Percentiles rank a stretch among this genome's conserved stretches.
Evolutionary conservation across 2,888 invertebrate genomes (phyloP).

Genomic region (Lasioglossum villosulum): DNA sequence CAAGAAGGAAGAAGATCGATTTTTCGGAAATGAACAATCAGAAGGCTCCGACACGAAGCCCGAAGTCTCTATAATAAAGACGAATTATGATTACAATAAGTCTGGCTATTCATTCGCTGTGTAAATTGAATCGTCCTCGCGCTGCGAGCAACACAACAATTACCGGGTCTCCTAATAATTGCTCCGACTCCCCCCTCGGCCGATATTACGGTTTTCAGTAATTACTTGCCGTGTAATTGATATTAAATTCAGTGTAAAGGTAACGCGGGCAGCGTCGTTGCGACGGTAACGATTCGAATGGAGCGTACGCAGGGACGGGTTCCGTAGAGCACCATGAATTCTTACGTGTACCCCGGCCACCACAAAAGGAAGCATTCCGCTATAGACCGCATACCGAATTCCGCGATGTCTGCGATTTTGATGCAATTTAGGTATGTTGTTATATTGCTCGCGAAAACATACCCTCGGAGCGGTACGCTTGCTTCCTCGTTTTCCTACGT

Average conservation of each 20-base stretch:
- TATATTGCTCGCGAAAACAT: constrained; percentile 34
- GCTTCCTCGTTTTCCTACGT: constrained; percentile 34
- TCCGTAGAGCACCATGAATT: constrained; percentile 23
- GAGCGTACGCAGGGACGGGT: neutral
- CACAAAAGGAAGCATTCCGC: constrained; percentile 43
- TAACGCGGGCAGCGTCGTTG: neutral
- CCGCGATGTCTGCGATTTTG: constrained; percentile 58
- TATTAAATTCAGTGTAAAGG: constrained; percentile 37
- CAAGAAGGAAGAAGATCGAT: no score
- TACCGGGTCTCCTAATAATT: neutral
- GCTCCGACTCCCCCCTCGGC: neutral
- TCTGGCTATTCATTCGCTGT: no score
- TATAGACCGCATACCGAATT: constrained; percentile 51
- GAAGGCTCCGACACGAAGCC: no score
- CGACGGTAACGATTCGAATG: neutral
- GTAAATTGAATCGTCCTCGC: neutral
- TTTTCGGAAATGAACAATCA: no score
- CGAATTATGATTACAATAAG: no score
- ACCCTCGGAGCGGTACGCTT: neutral
- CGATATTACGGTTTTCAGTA: neutral
- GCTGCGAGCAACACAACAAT: neutral
- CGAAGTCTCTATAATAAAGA: neutral
- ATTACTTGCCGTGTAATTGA: constrained; percentile 35
- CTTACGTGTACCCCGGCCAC: constrained; percentile 26
- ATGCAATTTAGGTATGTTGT: constrained; percentile 46